Evolutionary conservation across 2,113 vertebrate species (phyloP).

Genomic region (Xenopus tropicalis): DNA sequence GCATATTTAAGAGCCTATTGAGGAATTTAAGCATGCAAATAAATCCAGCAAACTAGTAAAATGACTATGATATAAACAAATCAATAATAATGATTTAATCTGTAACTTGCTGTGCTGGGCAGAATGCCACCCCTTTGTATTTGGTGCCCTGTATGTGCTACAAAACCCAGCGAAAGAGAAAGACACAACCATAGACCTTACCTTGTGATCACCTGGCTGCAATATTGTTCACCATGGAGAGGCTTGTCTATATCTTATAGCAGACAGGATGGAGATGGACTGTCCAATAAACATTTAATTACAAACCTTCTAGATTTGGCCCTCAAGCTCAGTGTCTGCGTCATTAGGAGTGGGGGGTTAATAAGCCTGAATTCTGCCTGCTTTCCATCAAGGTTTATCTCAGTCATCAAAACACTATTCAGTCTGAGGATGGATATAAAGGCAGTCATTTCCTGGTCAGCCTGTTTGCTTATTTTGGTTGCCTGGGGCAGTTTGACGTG

Average conservation of each 20-base stretch:
- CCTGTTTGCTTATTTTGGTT: slow-evolving; percentile 25
- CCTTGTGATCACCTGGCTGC: slow-evolving; percentile 13
- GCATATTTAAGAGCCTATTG: no score
- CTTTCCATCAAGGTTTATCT: slow-evolving; percentile 31
- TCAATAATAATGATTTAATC: no score
- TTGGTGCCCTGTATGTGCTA: no score
- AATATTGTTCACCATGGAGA: not conserved
- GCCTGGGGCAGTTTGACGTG: slow-evolving; percentile 4
- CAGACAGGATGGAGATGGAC: slow-evolving; percentile 8
- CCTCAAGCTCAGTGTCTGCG: slow-evolving; percentile 24
- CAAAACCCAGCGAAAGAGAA: no score
- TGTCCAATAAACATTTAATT: slow-evolving; percentile 21
- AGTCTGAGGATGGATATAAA: slow-evolving; percentile 3
- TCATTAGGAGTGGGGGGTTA: slow-evolving; percentile 29
- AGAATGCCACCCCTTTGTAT: no score
- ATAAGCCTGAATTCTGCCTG: slow-evolving; percentile 22
- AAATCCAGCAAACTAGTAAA: no score
- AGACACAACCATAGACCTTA: not conserved
- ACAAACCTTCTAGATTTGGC: slow-evolving; percentile 14
- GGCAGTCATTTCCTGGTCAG: slow-evolving; percentile 4
- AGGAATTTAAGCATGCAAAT: no score
- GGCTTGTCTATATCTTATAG: not conserved
- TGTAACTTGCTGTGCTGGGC: no score
- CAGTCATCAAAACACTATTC: slow-evolving; percentile 18
- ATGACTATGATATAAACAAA: no score